A percentile compares a stretch with the other conserved stretches of the same genome.
Evolutionary conservation across 30 jellyfish, hydroid and myxozoan genomes (phyloP).

Genomic region (Aurelia coerulea): DNA sequence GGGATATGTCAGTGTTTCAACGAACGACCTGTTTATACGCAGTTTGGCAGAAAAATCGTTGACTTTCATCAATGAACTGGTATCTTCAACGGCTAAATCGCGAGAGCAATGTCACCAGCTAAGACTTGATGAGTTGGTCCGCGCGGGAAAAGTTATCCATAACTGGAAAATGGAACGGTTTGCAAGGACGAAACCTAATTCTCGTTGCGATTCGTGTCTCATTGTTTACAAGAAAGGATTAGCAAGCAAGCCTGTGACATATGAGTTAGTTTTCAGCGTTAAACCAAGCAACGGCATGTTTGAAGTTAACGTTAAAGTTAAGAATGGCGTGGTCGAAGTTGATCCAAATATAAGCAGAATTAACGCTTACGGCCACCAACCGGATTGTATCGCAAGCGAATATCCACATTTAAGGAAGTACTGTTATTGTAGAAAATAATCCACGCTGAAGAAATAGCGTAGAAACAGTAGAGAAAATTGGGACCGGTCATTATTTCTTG

Average conservation of each 20-base stretch:
- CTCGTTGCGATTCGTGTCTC: constrained; percentile 45
- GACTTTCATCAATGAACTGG: constrained; percentile 7
- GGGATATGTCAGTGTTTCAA: constrained; percentile 7
- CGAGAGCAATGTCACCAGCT: constrained; percentile 26
- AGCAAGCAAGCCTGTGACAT: not conserved
- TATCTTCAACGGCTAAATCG: not conserved
- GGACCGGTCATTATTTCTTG: no score
- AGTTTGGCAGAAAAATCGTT: constrained; percentile 25
- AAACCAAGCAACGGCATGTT: constrained; percentile 56
- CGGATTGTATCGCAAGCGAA: constrained; percentile 67
- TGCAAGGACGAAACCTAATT: constrained; percentile 14
- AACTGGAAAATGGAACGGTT: constrained; percentile 29
- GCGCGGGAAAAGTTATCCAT: constrained; percentile 55
- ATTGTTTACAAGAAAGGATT: not conserved
- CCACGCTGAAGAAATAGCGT: no score
- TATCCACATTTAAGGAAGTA: constrained; percentile 73
- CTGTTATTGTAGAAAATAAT: constrained; percentile 53
- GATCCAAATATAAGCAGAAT: constrained; percentile 73
- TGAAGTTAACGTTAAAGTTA: constrained; percentile 30
- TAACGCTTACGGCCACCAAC: constrained; percentile 75
- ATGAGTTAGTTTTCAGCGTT: constrained; percentile 42
- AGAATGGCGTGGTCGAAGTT: constrained; percentile 7
- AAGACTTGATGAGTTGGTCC: not conserved
- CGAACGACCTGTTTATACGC: not conserved
- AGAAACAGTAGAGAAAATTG: no score